Evolutionary conservation across 2,888 invertebrate genomes (phyloP), one percentile per base, ranked within the genome.

Genomic region (Ectemnius lituratus): DNA sequence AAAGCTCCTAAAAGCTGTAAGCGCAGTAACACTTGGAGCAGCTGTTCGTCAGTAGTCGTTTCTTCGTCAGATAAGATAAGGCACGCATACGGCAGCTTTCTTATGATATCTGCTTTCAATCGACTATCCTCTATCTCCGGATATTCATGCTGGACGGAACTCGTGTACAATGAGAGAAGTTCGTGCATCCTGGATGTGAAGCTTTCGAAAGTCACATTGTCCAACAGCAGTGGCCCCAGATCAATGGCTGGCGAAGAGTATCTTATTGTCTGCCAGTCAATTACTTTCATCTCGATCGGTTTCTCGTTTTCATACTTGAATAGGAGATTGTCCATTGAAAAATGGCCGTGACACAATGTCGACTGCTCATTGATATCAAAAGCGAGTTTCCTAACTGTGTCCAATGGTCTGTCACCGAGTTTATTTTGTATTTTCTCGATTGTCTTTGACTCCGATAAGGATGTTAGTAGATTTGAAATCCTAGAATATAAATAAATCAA

Each of bases 211-310:
- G 70, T 67, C 18, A 74, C 49, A 60, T 80, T 81, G 18, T 72
- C 60, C 18, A 83, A 61, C 8, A 89, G 74, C 77, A 88, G 73
- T 14, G 78, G 73, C 5, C 77, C 78, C n/a, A 90, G 71, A 67
- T 90, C 90, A 60, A 87, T 70, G 27, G 82, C 81, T 27, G 85
- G 80, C 27, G 87, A 86, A 8, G 84, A 86, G 60, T 86, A 83
- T 67, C 83, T 86, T 80, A 88, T 85, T 57, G 79, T 80, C 52
- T 87, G 86, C 86, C 90, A 90, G 76, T 88, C 88, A 58, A 85
- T 79, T 45, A 89, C 76, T 70, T 84, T 88, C 16, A 85, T 81
- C 49, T 87, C 87, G 27, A 79, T 70, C 13, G 87, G 87, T 62
- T 75, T 82, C 20, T 64, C 80, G 52, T 81, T 79, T 65, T 67